These are phyloP conservation scores for Tetraneura akinire DNA, from an alignment of 1,140 invertebrate species.

Conservation along the genomic window DNA sequence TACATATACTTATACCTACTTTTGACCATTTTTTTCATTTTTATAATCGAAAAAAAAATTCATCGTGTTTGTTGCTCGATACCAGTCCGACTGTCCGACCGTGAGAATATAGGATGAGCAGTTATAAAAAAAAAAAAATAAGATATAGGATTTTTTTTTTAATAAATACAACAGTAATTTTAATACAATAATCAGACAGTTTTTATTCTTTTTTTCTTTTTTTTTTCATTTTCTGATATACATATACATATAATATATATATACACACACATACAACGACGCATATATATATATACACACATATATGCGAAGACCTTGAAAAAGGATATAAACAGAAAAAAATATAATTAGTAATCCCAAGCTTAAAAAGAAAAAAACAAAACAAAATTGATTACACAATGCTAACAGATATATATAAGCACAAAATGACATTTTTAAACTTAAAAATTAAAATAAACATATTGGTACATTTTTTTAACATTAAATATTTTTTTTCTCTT, in stretches of 20 bases:
- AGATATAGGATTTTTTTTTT: background rate
- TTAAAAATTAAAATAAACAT: conserved; percentile 31
- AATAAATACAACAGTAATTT: conserved; percentile 33
- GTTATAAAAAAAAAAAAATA: too few species aligned
- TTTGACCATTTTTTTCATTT: too few species aligned
- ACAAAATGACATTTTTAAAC: conserved; percentile 16
- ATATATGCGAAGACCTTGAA: conserved; percentile 25
- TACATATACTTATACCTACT: too few species aligned
- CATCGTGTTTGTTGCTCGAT: too few species aligned
- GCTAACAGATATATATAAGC: conserved; percentile 28
- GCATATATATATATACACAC: background rate
- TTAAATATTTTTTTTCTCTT: conserved; percentile 1
- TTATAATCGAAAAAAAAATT: too few species aligned
- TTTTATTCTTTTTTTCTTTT: conserved; percentile 43
- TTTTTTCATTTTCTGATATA: conserved; percentile 20
- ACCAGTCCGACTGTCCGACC: too few species aligned
- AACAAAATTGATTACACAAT: conserved; percentile 28
- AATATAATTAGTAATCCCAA: conserved; percentile 44
- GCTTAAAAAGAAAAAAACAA: conserved; percentile 30
- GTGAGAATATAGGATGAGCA: too few species aligned
- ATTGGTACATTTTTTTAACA: conserved; percentile 35
- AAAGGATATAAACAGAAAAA: background rate
- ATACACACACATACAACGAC: background rate
- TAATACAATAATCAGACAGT: conserved; percentile 48
- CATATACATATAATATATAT: conserved; percentile 22